These are phyloP conservation scores for Caenorhabditis brenneri DNA, from an alignment of 1,140 invertebrate species.

Conservation along the genomic window DNA sequence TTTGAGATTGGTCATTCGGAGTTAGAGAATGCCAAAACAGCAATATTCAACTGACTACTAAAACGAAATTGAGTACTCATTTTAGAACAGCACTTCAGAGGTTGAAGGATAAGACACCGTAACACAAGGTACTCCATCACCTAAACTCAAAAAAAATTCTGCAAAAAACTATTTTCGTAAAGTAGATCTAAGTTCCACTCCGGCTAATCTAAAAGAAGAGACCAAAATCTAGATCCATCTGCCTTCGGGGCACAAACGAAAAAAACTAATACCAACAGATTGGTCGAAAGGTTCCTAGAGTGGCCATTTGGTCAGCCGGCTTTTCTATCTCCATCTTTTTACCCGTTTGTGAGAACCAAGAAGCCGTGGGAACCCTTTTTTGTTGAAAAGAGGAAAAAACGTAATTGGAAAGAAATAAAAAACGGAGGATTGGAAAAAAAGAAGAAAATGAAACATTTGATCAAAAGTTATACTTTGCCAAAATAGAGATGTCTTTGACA, in stretches of 20 bases:
- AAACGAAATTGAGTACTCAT: too few relatives aligned
- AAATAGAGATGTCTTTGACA: background rate
- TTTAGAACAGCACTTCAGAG: too few relatives aligned
- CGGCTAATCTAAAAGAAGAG: background rate
- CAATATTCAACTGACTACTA: too few relatives aligned
- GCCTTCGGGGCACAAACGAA: background rate
- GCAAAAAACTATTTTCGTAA: too few relatives aligned
- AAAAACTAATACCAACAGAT: constrained; percentile 38
- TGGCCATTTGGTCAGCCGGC: constrained; percentile 27
- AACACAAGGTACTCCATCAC: too few relatives aligned
- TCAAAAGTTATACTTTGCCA: background rate
- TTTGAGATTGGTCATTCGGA: too few relatives aligned
- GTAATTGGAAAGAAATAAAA: constrained; percentile 18
- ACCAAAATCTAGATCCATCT: background rate
- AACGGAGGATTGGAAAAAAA: background rate
- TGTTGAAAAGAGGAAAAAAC: constrained; percentile 2
- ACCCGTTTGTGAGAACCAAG: background rate
- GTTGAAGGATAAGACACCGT: too few relatives aligned
- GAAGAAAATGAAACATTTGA: background rate
- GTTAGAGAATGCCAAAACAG: too few relatives aligned
- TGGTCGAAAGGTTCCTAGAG: constrained; percentile 4
- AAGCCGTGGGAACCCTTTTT: constrained; percentile 11
- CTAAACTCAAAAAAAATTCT: too few relatives aligned
- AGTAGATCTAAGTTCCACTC: too few relatives aligned
- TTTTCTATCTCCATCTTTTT: background rate